Conservation (phyloP, 2,113 vertebrate genomes). For the Brienomyrus longianalis region DNA sequence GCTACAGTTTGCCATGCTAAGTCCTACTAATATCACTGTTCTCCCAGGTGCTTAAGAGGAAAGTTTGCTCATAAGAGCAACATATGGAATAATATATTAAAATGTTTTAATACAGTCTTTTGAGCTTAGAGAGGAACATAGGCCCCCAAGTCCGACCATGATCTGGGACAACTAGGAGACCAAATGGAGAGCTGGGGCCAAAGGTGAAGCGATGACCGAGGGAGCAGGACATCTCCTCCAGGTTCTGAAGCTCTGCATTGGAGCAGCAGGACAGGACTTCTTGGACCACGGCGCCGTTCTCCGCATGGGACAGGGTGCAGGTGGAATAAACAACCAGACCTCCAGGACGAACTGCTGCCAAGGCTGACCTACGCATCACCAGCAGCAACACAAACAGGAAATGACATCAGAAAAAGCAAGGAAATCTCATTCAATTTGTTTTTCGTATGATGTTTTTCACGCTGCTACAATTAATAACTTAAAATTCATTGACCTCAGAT, state of each 20-base stretch:
- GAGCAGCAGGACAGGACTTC: slow-evolving; percentile 62
- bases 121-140: slow-evolving; percentile 83
- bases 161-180: slow-evolving; percentile 78
- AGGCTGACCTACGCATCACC: slow-evolving; percentile 69
- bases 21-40: not conserved
- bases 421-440: not conserved
- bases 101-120: slow-evolving; percentile 47
- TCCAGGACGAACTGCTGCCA: slow-evolving; percentile 77
- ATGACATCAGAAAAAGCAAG: not conserved
- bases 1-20: not conserved
- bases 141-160: slow-evolving; percentile 80
- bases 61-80: not conserved
- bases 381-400: not conserved
- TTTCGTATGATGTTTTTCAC: not conserved
- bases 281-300: slow-evolving; percentile 76
- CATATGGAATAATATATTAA: not conserved
- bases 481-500: not conserved
- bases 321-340: slow-evolving; percentile 87
- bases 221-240: slow-evolving; percentile 58
- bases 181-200: slow-evolving; percentile 51
- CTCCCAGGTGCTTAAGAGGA: not conserved
- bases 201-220: slow-evolving; percentile 71
- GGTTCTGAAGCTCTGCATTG: slow-evolving; percentile 62
- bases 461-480: not conserved
- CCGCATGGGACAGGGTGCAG: slow-evolving; percentile 80